Evolutionary conservation across 2,888 invertebrate species (phyloP), one percentile per base, ranked within the genome.

Genomic region (Drosophila lacicola): DNA sequence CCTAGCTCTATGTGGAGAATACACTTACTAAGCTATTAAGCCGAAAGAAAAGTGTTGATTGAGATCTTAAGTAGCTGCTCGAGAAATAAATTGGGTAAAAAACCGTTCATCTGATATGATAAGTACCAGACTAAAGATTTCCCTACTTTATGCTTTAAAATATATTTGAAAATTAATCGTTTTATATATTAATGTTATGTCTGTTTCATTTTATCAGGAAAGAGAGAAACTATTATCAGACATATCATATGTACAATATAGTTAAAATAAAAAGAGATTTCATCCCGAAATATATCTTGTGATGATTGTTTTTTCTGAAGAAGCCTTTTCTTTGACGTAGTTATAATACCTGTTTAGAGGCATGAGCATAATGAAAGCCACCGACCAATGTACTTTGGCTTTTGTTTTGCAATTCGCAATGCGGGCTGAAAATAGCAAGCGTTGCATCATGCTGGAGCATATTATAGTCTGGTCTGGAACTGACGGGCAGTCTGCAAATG

Each of bases 401-500:
- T 17, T 39, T 41, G 45, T 51, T 64, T 60, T 45, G 73, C 73
- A 56, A 64, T 37, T 42, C 13, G 34, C 50, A 51, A 13, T n/a
- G 58, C 29, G 36, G 29, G 8, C 37, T 69, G 64, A 69, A 69
- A 73, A 77, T 75, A 77, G 73, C 77, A 41, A 57, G 55, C 72
- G 54, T 64, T 76, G 75, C 77, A 75, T 67, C 76, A 62, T 67
- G 45, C 41, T 39, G 41, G 10, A 21, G 57, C 49, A 72, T 56
- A 63, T 60, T 41, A 29, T 29, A 58, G 50, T 54, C 72, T 58
- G 46, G 64, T 61, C 69, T 67, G 57, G 33, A 21, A 60, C 51
- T 61, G 69, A 49, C 33, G 50, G 66, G 72, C 75, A 64, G 74
- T 51, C 66, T 58, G 68, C 61, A 77, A 86, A 79, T 77, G 67